Evolutionary conservation across 92 coral and sea anemone genomes (phyloP), one percentile per base, ranked within the genome.

Genomic region (Ricordea florida): DNA sequence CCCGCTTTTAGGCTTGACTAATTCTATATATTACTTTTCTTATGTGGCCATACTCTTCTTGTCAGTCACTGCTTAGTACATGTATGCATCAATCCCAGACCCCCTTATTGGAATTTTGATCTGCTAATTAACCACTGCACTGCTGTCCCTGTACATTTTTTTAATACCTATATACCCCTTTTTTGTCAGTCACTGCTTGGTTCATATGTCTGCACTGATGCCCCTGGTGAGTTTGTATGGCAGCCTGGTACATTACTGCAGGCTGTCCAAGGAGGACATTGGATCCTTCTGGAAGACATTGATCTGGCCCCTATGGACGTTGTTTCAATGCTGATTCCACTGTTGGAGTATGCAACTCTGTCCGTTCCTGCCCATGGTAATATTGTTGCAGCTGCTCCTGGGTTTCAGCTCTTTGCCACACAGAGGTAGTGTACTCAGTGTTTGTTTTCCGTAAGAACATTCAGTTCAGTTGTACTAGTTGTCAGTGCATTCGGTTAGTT

Each of bases 301-400:
- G 98, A 94, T 73, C 69, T 80, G 46, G 98, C 97, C 13, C 97
- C 97, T 6, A 94, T 94, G 98, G 98, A 94, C 62, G 98, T 94
- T 0, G 85, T 91, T 10, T 91, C 98, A 44, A 76, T 94, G 50
- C 57, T 94, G n/a, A 86, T 94, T 45, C 98, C 98, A 6, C 48
- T 94, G 36, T 84, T 94, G 34, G 98, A 94, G 69, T 91, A 93
- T 2, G 78, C 85, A 43, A 86, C 79, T 9, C 68, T 94, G 62
- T 91, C 97, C 6, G 93, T 94, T 10, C 98, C 98, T 28, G 98
- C 89, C 38, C 97, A 85, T 62, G 98, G 97, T 5, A 94, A 94
- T 83, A 81, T 71, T 17, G 83, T 91, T n/a, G 84, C 70, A 62
- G 98, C 98, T 37, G 79, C 89, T 1, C 93, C 98, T 32, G 97